Conservation (phyloP, 53 echinoderm and acorn worm genomes). For the Patiria pectinifera region DNA sequence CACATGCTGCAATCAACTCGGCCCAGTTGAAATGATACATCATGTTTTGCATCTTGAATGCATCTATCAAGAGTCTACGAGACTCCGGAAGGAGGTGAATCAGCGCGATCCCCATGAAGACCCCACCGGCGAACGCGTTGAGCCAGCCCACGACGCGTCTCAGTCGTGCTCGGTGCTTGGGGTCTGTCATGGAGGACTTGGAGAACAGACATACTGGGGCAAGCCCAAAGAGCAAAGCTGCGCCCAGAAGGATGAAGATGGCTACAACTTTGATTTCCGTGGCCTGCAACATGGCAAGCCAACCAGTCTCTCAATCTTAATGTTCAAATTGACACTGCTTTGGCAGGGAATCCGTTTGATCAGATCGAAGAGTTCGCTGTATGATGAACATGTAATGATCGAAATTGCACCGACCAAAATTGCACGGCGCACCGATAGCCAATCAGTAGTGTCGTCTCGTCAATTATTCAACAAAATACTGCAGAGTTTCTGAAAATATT, state of each 20-base stretch:
- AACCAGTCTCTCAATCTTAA: not conserved
- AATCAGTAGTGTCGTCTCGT: too few relatives aligned
- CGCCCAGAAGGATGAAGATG: constrained; percentile 71
- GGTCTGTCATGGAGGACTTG: constrained; percentile 25
- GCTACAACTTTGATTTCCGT: constrained; percentile 75
- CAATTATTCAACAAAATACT: too few relatives aligned
- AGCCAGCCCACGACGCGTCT: constrained; percentile 73
- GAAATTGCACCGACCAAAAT: not conserved
- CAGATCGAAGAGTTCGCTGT: not conserved
- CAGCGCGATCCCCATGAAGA: constrained; percentile 89
- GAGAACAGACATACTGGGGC: constrained; percentile 74
- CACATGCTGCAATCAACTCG: constrained; percentile 72
- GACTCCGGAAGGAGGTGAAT: constrained; percentile 90
- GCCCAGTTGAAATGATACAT: constrained; percentile 82
- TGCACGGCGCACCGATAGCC: too few relatives aligned
- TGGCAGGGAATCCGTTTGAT: not conserved
- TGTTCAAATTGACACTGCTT: too few relatives aligned
- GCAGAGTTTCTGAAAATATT: too few relatives aligned
- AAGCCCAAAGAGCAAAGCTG: constrained; percentile 77
- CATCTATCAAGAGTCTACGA: constrained; percentile 56
- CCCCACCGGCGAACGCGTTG: constrained; percentile 90
- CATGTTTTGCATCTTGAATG: constrained; percentile 61
- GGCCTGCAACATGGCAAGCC: not conserved
- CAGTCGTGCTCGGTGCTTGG: constrained; percentile 41
- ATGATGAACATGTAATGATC: not conserved